These are phyloP conservation scores for Syngnathus rostellatus DNA, from an alignment of 2,797 vertebrate genomes.

Conservation along the genomic window DNA sequence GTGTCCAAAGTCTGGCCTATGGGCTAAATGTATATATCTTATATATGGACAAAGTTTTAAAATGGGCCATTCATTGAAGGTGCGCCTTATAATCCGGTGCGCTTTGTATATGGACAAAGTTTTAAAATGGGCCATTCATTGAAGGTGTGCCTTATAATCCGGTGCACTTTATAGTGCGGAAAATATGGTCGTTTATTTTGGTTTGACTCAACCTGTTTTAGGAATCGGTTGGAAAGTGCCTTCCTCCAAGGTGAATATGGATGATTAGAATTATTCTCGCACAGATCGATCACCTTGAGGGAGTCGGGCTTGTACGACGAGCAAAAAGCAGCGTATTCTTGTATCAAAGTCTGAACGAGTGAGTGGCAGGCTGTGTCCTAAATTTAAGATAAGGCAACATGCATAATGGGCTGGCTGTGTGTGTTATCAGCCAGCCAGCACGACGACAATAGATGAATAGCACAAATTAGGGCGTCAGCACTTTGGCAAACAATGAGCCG, in stretches of 20 bases:
- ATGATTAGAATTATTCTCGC: background rate
- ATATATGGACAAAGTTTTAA: no score
- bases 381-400: constrained; percentile 61
- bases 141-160: no score
- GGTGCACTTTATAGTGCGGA: no score
- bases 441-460: constrained; percentile 59
- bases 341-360: constrained; percentile 39
- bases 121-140: no score
- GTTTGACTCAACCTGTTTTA: background rate
- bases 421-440: constrained; percentile 50
- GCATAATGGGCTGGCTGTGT: constrained; percentile 45
- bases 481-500: constrained; percentile 60
- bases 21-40: no score
- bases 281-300: constrained; percentile 9
- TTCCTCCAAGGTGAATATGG: background rate
- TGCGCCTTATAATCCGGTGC: no score
- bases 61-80: no score
- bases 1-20: no score
- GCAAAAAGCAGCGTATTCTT: constrained; percentile 41
- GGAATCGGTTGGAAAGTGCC: background rate
- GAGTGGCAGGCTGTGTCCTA: constrained; percentile 60
- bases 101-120: no score
- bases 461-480: constrained; percentile 64
- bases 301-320: constrained; percentile 32
- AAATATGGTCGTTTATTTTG: background rate